Base-by-base conservation (phyloP, 2,113 vertebrate genomes). In the Dicrurus megarhynchus region DNA sequence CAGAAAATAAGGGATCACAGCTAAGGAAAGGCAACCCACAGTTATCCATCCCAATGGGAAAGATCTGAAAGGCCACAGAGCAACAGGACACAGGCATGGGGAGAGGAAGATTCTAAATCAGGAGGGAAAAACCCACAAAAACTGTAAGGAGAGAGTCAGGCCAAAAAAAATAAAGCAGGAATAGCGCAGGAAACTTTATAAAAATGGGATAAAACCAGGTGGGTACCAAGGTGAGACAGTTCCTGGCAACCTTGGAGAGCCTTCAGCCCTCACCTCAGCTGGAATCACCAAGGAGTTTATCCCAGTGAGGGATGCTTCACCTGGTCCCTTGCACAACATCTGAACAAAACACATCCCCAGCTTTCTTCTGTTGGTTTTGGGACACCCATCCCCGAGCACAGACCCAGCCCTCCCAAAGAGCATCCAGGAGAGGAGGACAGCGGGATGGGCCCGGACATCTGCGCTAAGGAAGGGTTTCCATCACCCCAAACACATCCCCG, bases 351-450 rank as follows among this genome's bases (percentile, higher is more conserved):
- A 12, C 26, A 10, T 1, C 6, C n/a, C 44, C 19, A 6, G 30
- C 33, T 37, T 24, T 17, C 47, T 33, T 2, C 55, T 44, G 33
- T 1, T 21, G 47, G 5, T n/a, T 23, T 42, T 1, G 1, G 57
- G 53, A 24, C 22, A 68, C 24, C 52, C 41, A 28, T 3, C 11
- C 7, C 44, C 0, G 0, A 63, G 21, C 10, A 1, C 7, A n/a
- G 33, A 5, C 7, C 7, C 59, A 46, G 26, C 60, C 26, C 24
- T 73, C 7, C 49, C 59, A 35, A 9, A 39, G 44, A 28, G 30
- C 70, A 65, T 9, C 78, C 33, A 7, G 14, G 15, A 69, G 46
- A 64, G 59, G 7, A 79, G 24, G 0, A 0, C 0, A 0, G 11
- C 2, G 41, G 75, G 47, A 33, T 4, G 2, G 46, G n/a, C 46